phyloP scores from a whole-genome alignment of 2,113 vertebrate species.

The Paratilapia polleni region DNA sequence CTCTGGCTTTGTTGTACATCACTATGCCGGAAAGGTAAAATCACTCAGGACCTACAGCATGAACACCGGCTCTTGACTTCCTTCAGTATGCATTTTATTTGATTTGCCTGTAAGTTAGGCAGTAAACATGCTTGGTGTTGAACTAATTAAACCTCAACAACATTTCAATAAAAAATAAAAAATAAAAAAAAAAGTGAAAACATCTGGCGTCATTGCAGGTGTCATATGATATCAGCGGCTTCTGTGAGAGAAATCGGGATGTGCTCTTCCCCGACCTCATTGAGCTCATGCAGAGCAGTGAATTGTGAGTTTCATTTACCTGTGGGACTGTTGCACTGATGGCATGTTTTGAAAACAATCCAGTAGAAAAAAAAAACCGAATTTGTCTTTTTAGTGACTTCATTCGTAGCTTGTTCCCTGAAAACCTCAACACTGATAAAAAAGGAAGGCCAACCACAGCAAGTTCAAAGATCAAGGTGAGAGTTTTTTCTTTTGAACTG shows the following conservation, averaged over 20 bases:
- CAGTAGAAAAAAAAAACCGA: neutral
- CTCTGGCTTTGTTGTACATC: conserved; percentile 93
- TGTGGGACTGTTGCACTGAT: neutral
- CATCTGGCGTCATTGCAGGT: conserved; percentile 77
- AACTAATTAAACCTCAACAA: accelerated
- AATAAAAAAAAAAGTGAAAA: neutral
- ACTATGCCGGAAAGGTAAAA: conserved; percentile 94
- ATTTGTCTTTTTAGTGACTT: conserved; percentile 79
- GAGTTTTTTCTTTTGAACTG: neutral
- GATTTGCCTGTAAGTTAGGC: neutral
- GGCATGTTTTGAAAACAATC: accelerated
- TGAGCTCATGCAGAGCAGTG: conserved; percentile 97
- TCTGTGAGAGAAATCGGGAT: conserved; percentile 94
- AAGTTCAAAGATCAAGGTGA: conserved; percentile 94
- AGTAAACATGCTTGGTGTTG: neutral
- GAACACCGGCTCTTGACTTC: neutral
- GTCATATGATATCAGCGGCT: conserved; percentile 90
- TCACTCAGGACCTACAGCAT: neutral
- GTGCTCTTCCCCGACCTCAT: conserved; percentile 96
- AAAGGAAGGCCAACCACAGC: conserved; percentile 92
- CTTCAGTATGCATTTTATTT: neutral
- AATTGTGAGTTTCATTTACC: conserved; percentile 83
- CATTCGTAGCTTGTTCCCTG: conserved; percentile 91
- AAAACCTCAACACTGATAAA: conserved; percentile 93
- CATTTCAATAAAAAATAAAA: no score